These are phyloP conservation scores for Lasiommata megera DNA, from an alignment of 2,888 invertebrate genomes.

Conservation along the genomic window DNA sequence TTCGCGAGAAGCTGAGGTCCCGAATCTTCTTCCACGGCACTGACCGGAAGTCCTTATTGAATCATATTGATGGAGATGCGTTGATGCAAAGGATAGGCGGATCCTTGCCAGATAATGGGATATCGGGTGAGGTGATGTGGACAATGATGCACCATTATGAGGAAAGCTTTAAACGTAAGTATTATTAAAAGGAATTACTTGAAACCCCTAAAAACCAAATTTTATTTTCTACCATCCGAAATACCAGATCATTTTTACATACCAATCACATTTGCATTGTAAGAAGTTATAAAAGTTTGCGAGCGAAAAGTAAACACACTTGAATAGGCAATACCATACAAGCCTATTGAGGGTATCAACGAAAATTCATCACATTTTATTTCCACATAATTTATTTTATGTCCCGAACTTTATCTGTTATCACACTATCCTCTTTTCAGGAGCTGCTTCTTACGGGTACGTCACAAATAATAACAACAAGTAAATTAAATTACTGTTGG, in stretches of 20 bases:
- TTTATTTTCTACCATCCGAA: too few relatives aligned
- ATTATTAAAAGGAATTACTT: neutral
- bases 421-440: slow-evolving; percentile 60
- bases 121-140: slow-evolving; percentile 83
- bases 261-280: too few relatives aligned
- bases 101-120: slow-evolving; percentile 81
- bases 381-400: too few relatives aligned
- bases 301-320: too few relatives aligned
- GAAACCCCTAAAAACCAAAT: too few relatives aligned
- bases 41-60: slow-evolving; percentile 81
- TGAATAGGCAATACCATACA: too few relatives aligned
- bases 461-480: slow-evolving; percentile 51
- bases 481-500: too few relatives aligned
- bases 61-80: slow-evolving; percentile 80
- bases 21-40: slow-evolving; percentile 89
- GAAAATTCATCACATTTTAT: too few relatives aligned
- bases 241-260: too few relatives aligned
- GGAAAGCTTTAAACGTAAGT: slow-evolving; percentile 84
- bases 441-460: slow-evolving; percentile 81
- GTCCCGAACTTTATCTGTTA: neutral
- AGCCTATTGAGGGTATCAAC: too few relatives aligned
- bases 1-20: slow-evolving; percentile 90
- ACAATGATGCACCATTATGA: slow-evolving; percentile 85
- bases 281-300: too few relatives aligned
- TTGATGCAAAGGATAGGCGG: slow-evolving; percentile 86